Percentiles rank a stretch among this genome's conserved stretches.
Conservation (phyloP, 2,888 invertebrate species). For the Rotaria macrura region DNA sequence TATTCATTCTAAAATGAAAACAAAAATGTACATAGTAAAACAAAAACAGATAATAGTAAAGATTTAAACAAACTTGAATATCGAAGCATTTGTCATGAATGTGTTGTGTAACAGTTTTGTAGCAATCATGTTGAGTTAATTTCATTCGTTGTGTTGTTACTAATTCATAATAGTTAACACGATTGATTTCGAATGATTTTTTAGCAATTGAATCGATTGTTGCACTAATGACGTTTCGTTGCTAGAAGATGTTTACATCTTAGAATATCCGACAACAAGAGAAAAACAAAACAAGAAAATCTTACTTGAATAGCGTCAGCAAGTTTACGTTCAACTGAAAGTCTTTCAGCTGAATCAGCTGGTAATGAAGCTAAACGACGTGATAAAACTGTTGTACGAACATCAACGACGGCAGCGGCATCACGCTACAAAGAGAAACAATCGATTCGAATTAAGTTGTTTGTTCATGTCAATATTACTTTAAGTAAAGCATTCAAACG, state of each 20-base stretch:
- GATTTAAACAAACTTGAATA: slow-evolving; percentile 9
- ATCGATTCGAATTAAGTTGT: background rate
- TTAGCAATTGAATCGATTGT: slow-evolving; percentile 11
- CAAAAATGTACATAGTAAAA: background rate
- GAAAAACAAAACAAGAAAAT: background rate
- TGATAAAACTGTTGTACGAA: slow-evolving; percentile 26
- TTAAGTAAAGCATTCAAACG: slow-evolving; percentile 13
- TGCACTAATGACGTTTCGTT: background rate
- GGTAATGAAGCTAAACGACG: slow-evolving; percentile 23
- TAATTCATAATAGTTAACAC: background rate
- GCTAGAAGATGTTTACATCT: background rate
- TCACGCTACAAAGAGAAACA: slow-evolving; percentile 25
- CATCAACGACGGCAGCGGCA: slow-evolving; percentile 33
- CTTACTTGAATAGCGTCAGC: background rate
- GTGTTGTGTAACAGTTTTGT: slow-evolving; percentile 24
- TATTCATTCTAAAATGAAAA: slow-evolving; percentile 23
- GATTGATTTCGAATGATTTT: background rate
- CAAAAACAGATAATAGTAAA: background rate
- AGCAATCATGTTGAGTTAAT: slow-evolving; percentile 32
- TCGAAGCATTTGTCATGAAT: slow-evolving; percentile 30
- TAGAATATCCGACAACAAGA: background rate
- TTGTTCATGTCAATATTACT: background rate
- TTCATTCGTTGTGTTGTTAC: slow-evolving; percentile 15
- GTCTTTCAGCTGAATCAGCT: background rate
- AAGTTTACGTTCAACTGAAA: background rate